Conservation (phyloP, 2,797 vertebrate genomes). For the Neopelma chrysocephalum region DNA sequence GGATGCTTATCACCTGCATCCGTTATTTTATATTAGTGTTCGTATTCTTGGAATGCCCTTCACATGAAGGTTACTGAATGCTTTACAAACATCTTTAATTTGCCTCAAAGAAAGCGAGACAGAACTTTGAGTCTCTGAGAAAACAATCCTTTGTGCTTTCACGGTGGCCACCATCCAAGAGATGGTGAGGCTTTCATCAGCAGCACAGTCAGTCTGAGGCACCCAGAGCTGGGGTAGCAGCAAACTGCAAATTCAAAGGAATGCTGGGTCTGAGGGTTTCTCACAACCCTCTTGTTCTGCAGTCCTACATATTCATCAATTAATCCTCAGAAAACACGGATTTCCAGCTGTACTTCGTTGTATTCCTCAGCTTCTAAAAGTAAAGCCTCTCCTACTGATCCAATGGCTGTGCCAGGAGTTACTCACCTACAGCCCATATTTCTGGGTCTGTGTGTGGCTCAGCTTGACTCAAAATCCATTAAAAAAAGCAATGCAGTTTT, state of each 20-base stretch:
- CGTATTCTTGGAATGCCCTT: not conserved
- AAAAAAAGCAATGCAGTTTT: not conserved
- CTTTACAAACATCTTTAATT: constrained; percentile 21
- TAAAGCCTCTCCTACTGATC: not conserved
- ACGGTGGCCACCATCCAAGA: not conserved
- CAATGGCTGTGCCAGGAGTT: not conserved
- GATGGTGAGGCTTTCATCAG: not conserved
- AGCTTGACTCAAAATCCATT: not conserved
- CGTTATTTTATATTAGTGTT: constrained; percentile 43
- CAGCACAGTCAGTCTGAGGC: not conserved
- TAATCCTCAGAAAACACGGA: not conserved
- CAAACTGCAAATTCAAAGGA: not conserved
- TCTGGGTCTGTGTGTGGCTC: not conserved
- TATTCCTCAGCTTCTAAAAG: not conserved
- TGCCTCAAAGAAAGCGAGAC: not conserved
- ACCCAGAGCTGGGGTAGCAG: accelerated
- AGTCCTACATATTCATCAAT: not conserved
- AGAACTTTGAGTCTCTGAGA: not conserved
- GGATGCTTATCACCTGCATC: constrained; percentile 39
- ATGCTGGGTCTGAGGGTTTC: not conserved
- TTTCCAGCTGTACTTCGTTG: not conserved
- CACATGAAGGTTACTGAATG: not conserved
- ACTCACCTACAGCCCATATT: not conserved
- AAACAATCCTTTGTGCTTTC: not conserved
- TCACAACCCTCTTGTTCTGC: not conserved